A percentile compares a stretch with the other conserved stretches of the same genome.
Conservation (phyloP, 2,888 invertebrate species). For the Asteroscopus sphinx region DNA sequence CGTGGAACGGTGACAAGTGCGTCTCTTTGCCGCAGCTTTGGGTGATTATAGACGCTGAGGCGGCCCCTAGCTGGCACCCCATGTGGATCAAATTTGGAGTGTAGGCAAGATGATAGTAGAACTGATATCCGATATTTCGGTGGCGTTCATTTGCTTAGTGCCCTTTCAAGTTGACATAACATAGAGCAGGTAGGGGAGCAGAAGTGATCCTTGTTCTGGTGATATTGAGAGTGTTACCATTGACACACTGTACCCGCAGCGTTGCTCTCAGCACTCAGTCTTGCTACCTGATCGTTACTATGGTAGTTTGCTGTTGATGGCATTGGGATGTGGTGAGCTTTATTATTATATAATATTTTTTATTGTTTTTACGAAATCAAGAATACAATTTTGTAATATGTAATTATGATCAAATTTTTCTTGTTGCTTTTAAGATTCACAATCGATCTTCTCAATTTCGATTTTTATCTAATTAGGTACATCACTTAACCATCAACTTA, state of each 20-base stretch:
- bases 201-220: slow-evolving; percentile 76
- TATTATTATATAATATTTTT: slow-evolving; percentile 70
- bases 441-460: slow-evolving; percentile 70
- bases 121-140: slow-evolving; percentile 85
- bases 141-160: slow-evolving; percentile 88
- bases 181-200: slow-evolving; percentile 66
- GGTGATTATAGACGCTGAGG: slow-evolving; percentile 82
- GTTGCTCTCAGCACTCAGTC: slow-evolving; percentile 64
- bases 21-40: slow-evolving; percentile 73
- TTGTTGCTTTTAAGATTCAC: slow-evolving; percentile 73
- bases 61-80: slow-evolving; percentile 73
- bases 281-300: slow-evolving; percentile 65
- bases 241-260: slow-evolving; percentile 49
- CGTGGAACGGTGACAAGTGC: slow-evolving; percentile 76
- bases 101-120: slow-evolving; percentile 79
- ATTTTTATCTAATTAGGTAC: slow-evolving; percentile 69
- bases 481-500: slow-evolving; percentile 72
- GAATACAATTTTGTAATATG: slow-evolving; percentile 67
- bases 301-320: slow-evolving; percentile 73
- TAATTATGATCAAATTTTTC: slow-evolving; percentile 66
- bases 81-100: slow-evolving; percentile 75
- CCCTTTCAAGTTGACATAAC: slow-evolving; percentile 79
- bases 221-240: slow-evolving; percentile 72
- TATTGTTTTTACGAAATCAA: slow-evolving; percentile 75
- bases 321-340: slow-evolving; percentile 77